Conservation (phyloP, 2,888 invertebrate species). For the Epiblema foenella region DNA sequence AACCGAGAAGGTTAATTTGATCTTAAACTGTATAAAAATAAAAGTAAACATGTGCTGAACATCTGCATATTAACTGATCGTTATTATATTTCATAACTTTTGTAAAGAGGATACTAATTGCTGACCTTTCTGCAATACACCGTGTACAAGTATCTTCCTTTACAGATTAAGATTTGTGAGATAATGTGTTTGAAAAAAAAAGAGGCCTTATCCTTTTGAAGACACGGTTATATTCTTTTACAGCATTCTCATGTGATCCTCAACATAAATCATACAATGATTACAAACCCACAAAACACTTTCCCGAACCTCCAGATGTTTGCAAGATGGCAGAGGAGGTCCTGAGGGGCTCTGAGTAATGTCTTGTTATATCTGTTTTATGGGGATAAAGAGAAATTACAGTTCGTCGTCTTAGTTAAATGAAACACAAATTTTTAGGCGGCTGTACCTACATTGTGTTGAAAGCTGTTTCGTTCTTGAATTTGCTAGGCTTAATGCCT, state of each 20-base stretch:
- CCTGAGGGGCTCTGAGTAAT: constrained; percentile 25
- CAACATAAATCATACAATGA: constrained; percentile 25
- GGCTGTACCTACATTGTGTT: not conserved
- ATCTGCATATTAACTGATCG: constrained; percentile 7
- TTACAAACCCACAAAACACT: constrained; percentile 21
- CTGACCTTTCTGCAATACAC: not conserved
- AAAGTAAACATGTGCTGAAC: not conserved
- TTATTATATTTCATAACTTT: constrained; percentile 23
- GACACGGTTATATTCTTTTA: not conserved
- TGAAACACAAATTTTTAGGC: constrained; percentile 23
- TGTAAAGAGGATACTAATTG: constrained; percentile 21
- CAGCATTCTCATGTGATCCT: not conserved
- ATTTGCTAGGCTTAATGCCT: constrained; percentile 7
- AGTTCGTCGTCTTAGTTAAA: constrained; percentile 21
- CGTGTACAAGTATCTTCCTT: constrained; percentile 6
- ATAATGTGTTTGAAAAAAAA: too few species aligned
- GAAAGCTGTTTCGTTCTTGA: constrained; percentile 5
- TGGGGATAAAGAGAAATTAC: constrained; percentile 22
- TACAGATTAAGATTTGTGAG: not conserved
- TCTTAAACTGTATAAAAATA: constrained; percentile 1
- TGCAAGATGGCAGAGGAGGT: constrained; percentile 7
- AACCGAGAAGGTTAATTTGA: constrained; percentile 5
- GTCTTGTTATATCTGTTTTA: constrained; percentile 32
- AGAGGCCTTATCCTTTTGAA: not conserved
- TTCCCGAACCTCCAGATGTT: constrained; percentile 26